Conservation (phyloP, 2,888 invertebrate species). For the Pherbina coryleti region DNA sequence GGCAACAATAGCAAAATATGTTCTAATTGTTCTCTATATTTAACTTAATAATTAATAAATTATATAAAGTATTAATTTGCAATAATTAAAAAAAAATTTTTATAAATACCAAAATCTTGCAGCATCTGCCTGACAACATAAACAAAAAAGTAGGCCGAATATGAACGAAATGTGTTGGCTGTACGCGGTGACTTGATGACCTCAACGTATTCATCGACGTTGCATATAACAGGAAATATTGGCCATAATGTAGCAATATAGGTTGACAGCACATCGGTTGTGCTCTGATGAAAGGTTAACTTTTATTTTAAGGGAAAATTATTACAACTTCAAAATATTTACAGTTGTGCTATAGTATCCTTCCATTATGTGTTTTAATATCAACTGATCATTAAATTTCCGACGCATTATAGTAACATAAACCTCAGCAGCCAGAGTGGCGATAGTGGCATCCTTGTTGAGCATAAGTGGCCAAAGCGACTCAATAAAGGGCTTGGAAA, state of each 20-base stretch:
- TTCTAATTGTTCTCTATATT: conserved; percentile 24
- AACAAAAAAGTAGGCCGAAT: conserved; percentile 41
- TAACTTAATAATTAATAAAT: background rate
- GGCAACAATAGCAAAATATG: conserved; percentile 42
- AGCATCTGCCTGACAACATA: conserved; percentile 35
- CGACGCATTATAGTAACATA: conserved; percentile 46
- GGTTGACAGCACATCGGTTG: background rate
- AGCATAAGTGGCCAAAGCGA: conserved; percentile 39
- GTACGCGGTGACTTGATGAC: background rate
- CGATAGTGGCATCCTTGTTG: background rate
- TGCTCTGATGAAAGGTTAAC: conserved; percentile 3
- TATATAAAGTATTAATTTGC: conserved; percentile 8
- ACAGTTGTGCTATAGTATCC: conserved; percentile 43
- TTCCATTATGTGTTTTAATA: conserved; percentile 46
- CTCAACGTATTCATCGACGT: conserved; percentile 34
- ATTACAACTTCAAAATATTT: background rate
- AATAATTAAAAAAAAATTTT: conserved; percentile 16
- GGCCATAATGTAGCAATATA: conserved; percentile 37
- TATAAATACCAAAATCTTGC: conserved; percentile 35
- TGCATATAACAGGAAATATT: conserved; percentile 32
- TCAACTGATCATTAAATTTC: conserved; percentile 37
- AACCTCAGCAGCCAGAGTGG: conserved; percentile 40
- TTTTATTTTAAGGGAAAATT: background rate
- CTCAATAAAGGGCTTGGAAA: conserved; percentile 45
- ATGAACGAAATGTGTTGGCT: conserved; percentile 33